These are phyloP conservation scores for Pegoplata infirma DNA, from an alignment of 2,888 invertebrate species.

Conservation along the genomic window DNA sequence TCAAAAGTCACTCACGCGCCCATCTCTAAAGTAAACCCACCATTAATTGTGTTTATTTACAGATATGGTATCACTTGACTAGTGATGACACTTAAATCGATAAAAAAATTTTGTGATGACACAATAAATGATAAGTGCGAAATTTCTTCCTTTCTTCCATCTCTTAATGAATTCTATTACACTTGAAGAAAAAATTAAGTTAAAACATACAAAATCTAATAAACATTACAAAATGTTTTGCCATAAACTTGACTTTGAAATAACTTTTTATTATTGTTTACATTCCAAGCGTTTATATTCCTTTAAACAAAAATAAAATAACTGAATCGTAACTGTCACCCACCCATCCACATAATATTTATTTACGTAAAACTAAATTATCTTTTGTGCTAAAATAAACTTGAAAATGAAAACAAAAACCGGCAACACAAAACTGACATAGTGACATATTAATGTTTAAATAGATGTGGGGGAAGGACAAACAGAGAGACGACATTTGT, in stretches of 20 bases:
- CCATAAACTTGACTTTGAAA: not conserved
- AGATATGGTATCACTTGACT: no score
- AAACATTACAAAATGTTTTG: no score
- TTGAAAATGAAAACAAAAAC: not conserved
- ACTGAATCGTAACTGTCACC: not conserved
- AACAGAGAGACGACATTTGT: not conserved
- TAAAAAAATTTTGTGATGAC: no score
- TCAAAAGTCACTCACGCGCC: no score
- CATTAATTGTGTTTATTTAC: no score
- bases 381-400: not conserved
- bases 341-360: not conserved
- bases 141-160: no score
- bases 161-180: no score
- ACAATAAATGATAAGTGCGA: no score
- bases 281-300: not conserved
- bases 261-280: not conserved
- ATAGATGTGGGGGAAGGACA: not conserved
- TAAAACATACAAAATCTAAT: no score
- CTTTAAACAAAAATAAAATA: not conserved
- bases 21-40: no score
- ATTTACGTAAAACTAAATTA: not conserved
- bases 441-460: not conserved
- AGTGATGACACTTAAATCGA: no score
- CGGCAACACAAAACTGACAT: not conserved
- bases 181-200: no score